Evolutionary conservation across 2,888 invertebrate species (phyloP), one percentile per base, ranked within the genome.

Genomic region (Drosophila pegasa): DNA sequence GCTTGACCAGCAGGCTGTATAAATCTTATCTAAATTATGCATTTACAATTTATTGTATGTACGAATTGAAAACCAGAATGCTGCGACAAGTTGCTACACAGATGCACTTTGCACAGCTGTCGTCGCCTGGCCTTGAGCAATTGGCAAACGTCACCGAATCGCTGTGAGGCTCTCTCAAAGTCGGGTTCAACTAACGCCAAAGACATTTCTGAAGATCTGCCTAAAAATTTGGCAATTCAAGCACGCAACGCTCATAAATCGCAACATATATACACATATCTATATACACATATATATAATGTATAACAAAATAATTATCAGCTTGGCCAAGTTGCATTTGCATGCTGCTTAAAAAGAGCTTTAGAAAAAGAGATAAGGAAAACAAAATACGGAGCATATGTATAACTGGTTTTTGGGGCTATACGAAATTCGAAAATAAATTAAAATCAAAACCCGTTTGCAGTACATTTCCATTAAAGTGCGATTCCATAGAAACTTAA

Each of bases 281-380:
- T 18, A 56, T 10, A 50, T 38, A 16, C 57, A 5, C 37, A 43
- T 50, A 22, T 40, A 43, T 50, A 22, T 45, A 52, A 14, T 70
- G 35, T 64, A 37, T 61, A 70, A 48, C 60, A 22, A 43, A 58
- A 62, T 63, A 71, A 58, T 80, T 69, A 74, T 74, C 52, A 78
- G 57, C 47, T 67, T 78, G 71, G 68, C 51, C 80, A 78, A 71
- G 29, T 74, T 82, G 65, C 71, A 80, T 71, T 78, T 85, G 78
- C 73, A 76, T 69, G 75, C 61, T 75, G 72, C 62, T 71, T 76
- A 64, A 74, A 71, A 45, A 45, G 33, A 41, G 52, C 61, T 67
- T 71, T 47, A 54, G 48, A 55, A 59, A 52, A 47, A 38, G 41
- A 43, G 43, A 25, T 43, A 43, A 43, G 25, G 37, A 25, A 31